Evolutionary conservation across 2,888 invertebrate genomes (phyloP), one percentile per base, ranked within the genome.

Genomic region (Nineta flava): DNA sequence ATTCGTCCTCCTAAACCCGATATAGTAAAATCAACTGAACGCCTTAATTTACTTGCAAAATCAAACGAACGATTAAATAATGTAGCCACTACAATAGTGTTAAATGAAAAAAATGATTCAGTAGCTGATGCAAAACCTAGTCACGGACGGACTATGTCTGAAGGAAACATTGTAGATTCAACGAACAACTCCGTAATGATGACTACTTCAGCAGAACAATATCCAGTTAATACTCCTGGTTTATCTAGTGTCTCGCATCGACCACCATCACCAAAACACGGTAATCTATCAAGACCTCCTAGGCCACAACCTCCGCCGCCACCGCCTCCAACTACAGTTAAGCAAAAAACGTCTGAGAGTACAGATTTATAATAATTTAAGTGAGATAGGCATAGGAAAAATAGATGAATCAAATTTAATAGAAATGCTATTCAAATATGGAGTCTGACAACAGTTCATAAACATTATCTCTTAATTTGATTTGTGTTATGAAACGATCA

Each of bases 61-160:
- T 56, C 57, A 15, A 56, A 54, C 46, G 59, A 60, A 40, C 54
- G 58, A 49, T 50, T 58, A 19, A 53, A 46, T 38, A 19, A n/a
- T 15, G 26, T 13, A 10, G 35, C n/a, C 19, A 31, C 44, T 9
- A 26, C 10, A 10, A 35, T 34, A 21, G 35, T 9, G 19, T 21
- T 17, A 2, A 51, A 12, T 43, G 13, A 15, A 31, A 34, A 7
- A 58, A 44, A 57, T 60, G 17, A 60, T 55, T 40, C 62, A 60
- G 50, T 59, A 58, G 50, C 51, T 61, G 47, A 58, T n/a, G 9
- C 16, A 13, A 49, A 49, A 45, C 32, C 63, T 62, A 62, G 61
- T 60, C 68, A 68, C 57, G 60, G 57, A 50, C 64, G 68, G 50
- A 66, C 68, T 43, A 60, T 65, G 53, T 69, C 69, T 19, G 69